These are phyloP conservation scores for Rhagoletis zephyria DNA, from an alignment of 1,140 invertebrate species.

Conservation along the genomic window DNA sequence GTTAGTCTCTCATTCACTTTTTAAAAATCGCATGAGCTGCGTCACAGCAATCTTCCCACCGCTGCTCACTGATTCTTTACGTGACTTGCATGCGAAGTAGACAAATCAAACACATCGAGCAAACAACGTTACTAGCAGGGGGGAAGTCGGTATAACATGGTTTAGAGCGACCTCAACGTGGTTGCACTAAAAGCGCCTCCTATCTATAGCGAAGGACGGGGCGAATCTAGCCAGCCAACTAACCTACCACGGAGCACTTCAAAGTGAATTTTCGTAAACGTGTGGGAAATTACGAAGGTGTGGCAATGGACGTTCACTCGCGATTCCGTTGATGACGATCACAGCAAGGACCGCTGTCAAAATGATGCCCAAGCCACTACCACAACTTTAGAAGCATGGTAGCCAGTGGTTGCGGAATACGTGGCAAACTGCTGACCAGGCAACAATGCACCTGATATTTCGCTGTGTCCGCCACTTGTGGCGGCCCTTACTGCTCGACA, in stretches of 20 bases:
- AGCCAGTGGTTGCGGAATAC: background rate
- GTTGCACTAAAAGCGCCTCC: background rate
- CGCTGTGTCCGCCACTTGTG: background rate
- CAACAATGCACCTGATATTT: background rate
- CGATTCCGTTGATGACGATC: slow-evolving; percentile 26
- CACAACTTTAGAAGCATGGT: background rate
- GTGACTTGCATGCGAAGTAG: slow-evolving; percentile 44
- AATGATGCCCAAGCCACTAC: slow-evolving; percentile 27
- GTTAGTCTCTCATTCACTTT: background rate
- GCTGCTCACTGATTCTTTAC: slow-evolving; percentile 44
- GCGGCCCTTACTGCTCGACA: background rate
- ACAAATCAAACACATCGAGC: slow-evolving; percentile 15
- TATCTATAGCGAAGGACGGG: background rate
- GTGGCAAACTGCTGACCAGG: background rate
- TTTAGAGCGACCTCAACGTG: slow-evolving; percentile 42
- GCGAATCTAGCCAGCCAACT: background rate
- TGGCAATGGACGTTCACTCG: slow-evolving; percentile 15
- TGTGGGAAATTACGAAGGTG: slow-evolving; percentile 44
- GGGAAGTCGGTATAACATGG: slow-evolving; percentile 31
- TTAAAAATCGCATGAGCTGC: slow-evolving; percentile 13
- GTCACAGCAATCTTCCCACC: slow-evolving; percentile 26
- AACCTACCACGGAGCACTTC: background rate
- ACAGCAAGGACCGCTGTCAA: slow-evolving; percentile 24
- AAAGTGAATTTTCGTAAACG: slow-evolving; percentile 45
- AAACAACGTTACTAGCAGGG: background rate